Base-by-base conservation (phyloP, 2,888 invertebrate species). In the Homarus gammarus region DNA sequence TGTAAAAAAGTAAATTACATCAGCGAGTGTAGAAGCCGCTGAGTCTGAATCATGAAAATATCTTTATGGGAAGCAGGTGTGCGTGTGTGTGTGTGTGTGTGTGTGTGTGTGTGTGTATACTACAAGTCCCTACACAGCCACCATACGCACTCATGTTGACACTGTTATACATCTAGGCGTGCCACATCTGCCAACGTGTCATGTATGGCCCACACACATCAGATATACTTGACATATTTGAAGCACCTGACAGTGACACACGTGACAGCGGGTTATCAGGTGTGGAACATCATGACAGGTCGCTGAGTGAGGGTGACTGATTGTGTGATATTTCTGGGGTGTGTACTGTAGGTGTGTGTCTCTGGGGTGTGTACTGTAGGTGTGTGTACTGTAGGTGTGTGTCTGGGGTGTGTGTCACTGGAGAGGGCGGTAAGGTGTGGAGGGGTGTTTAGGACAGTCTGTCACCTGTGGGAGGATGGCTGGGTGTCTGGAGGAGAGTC, bases 311-410 rank as follows among this genome's bases (percentile, higher is more conserved):
- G 81, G 33, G 75, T 40, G 75, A 27, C 0, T 49, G n/a, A n/a
- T 1, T 49, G 31, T 51, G 31, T 27, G 44, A n/a, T 44, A 10
- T 44, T 5, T 44, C 6, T 44, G 44, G 77, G 49, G 78, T 79
- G 78, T 79, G 78, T 79, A 56, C n/a, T 79, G 78, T 79, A 56
- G 44, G 77, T 77, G 49, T 79, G 79, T 56, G 79, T 79, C 79
- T 79, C 56, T 79, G n/a, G n/a, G n/a, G 51, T 82, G 22, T 68
- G 27, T 78, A 22, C n/a, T 51, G 31, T 44, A 22, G 44, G 49
- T 78, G 27, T 78, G 31, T 49, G 10, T 51, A n/a, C n/a, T 49
- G 12, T 31, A 0, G 1, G 10, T 33, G 40, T 40, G 44, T 49
- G 22, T 31, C 8, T 51, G 51, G 40, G 1, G 1, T 78, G 15